Evolutionary conservation across 2,888 invertebrate species (phyloP).

Genomic region (Melanostoma mellinum): DNA sequence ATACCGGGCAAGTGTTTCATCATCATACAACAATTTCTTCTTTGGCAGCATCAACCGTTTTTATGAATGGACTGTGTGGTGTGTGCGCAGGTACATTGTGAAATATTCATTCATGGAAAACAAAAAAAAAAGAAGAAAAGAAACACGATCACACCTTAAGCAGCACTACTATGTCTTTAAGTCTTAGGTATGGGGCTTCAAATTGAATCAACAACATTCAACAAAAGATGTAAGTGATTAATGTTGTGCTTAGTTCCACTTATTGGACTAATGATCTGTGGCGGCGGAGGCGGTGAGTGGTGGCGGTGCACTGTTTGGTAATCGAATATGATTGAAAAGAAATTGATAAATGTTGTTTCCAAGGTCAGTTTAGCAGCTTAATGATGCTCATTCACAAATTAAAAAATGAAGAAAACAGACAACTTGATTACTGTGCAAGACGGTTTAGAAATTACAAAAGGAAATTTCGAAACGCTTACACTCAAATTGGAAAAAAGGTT

Average conservation of each 20-base stretch:
- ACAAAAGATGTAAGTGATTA: too few relatives aligned
- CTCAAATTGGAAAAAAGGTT: too few relatives aligned
- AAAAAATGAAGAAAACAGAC: too few relatives aligned
- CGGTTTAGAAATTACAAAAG: too few relatives aligned
- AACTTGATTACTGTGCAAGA: too few relatives aligned
- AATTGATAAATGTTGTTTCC: neutral
- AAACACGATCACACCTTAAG: slow-evolving; percentile 17
- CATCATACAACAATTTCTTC: neutral
- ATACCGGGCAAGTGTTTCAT: slow-evolving; percentile 12
- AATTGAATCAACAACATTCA: neutral
- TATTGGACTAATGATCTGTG: neutral
- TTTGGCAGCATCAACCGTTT: slow-evolving; percentile 26
- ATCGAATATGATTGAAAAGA: neutral
- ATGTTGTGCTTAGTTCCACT: neutral
- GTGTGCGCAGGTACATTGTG: neutral
- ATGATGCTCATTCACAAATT: too few relatives aligned
- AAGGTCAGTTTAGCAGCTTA: neutral
- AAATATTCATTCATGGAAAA: slow-evolving; percentile 33
- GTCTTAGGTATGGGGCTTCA: neutral
- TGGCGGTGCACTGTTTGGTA: too few relatives aligned
- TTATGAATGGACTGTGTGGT: slow-evolving; percentile 54
- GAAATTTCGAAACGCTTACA: too few relatives aligned
- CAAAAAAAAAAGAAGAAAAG: slow-evolving; percentile 10
- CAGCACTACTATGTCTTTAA: neutral
- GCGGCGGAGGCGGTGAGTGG: too few relatives aligned